Percentiles rank a stretch among this genome's conserved stretches.
phyloP scores from a whole-genome alignment of 2,888 invertebrate genomes.

The Cyaniris semiargus region DNA sequence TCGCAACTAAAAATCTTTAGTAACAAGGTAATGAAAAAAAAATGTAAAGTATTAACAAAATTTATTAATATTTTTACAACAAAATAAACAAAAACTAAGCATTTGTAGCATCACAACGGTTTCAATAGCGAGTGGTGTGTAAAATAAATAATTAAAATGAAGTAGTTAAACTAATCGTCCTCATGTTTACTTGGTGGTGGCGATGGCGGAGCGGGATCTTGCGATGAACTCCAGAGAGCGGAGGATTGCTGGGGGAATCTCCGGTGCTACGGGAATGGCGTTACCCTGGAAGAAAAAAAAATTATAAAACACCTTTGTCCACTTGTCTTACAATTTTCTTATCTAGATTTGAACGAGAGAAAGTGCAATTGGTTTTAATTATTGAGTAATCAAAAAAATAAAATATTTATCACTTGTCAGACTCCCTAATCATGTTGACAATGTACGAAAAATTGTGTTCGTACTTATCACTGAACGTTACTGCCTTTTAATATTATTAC shows the following conservation, averaged over 20 bases:
- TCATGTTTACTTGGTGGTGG: background rate
- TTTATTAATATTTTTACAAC: background rate
- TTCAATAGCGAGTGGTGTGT: background rate
- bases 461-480: too few relatives aligned
- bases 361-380: too few relatives aligned
- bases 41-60: background rate
- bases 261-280: conserved; percentile 73
- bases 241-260: conserved; percentile 60
- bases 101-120: conserved; percentile 1
- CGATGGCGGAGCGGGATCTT: background rate
- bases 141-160: conserved; percentile 5
- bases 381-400: too few relatives aligned
- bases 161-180: background rate
- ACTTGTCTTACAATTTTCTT: too few relatives aligned
- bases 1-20: background rate
- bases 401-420: too few relatives aligned
- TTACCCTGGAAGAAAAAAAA: conserved; percentile 56
- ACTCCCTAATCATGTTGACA: too few relatives aligned
- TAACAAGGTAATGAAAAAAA: background rate
- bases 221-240: conserved; percentile 1
- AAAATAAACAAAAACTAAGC: background rate
- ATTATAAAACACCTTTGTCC: too few relatives aligned
- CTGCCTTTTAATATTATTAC: too few relatives aligned
- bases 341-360: too few relatives aligned
- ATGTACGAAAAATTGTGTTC: too few relatives aligned